phyloP scores from a whole-genome alignment of 92 coral and sea anemone species.

The Micromussa lordhowensis region DNA sequence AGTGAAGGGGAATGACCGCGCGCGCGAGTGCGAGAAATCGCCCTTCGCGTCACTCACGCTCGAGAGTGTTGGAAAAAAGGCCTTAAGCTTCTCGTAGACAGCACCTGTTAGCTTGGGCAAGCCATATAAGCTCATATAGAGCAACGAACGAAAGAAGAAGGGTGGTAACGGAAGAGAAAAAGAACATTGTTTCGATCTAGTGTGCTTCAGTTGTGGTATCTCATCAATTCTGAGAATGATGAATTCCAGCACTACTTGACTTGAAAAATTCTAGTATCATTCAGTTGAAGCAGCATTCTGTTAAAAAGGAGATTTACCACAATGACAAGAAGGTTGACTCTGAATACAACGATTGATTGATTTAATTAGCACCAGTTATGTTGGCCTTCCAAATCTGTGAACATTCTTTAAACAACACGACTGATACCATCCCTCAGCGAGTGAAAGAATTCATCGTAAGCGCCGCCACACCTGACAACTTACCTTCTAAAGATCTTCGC shows the following conservation, averaged over 20 bases:
- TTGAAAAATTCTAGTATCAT: neutral
- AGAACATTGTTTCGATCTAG: neutral
- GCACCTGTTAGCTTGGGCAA: too few species aligned
- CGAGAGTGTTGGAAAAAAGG: too few species aligned
- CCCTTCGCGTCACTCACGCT: too few species aligned
- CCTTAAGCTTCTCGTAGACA: too few species aligned
- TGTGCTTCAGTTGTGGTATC: neutral
- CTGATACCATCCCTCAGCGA: neutral
- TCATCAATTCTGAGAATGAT: neutral
- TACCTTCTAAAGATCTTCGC: neutral
- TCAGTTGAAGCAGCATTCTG: neutral
- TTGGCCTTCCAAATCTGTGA: neutral
- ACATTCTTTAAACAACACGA: neutral
- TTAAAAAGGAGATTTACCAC: neutral
- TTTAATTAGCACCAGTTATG: neutral
- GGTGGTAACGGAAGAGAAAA: neutral
- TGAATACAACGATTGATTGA: neutral
- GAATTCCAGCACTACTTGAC: neutral
- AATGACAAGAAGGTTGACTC: neutral
- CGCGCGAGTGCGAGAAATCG: too few species aligned
- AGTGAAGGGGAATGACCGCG: too few species aligned
- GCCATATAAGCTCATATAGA: neutral
- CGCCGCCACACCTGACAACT: neutral
- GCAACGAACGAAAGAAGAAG: neutral
- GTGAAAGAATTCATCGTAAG: neutral